These are phyloP conservation scores for Tipula confusa DNA, from an alignment of 2,888 invertebrate species.

Conservation along the genomic window DNA sequence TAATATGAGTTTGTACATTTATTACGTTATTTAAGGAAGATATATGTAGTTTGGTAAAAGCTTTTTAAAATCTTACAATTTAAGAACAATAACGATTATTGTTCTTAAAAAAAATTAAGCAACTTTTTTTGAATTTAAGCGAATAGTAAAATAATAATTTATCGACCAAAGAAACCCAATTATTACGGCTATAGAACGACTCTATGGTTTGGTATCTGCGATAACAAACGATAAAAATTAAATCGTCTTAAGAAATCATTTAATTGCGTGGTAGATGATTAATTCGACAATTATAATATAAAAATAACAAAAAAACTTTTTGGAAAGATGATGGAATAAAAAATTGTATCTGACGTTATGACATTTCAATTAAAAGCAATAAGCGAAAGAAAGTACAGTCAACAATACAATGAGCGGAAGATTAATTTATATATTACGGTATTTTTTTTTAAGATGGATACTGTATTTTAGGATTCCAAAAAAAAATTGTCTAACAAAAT, in stretches of 20 bases:
- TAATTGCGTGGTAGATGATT: neutral
- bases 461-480: neutral
- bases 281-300: neutral
- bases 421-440: neutral
- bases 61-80: no score
- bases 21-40: no score
- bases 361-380: conserved; percentile 27
- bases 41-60: no score
- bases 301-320: neutral
- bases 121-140: no score
- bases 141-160: no score
- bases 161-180: neutral
- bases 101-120: no score
- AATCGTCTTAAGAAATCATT: neutral
- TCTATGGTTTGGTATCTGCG: no score
- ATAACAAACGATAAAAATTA: neutral
- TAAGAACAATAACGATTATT: no score
- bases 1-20: no score
- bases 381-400: neutral
- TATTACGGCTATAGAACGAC: no score
- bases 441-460: neutral
- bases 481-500: neutral
- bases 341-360: neutral
- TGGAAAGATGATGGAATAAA: neutral
- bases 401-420: neutral